Percentiles rank a stretch among this genome's conserved stretches.
Evolutionary conservation across 2,797 vertebrate species (phyloP).

Genomic region (Nannoperca australis): DNA sequence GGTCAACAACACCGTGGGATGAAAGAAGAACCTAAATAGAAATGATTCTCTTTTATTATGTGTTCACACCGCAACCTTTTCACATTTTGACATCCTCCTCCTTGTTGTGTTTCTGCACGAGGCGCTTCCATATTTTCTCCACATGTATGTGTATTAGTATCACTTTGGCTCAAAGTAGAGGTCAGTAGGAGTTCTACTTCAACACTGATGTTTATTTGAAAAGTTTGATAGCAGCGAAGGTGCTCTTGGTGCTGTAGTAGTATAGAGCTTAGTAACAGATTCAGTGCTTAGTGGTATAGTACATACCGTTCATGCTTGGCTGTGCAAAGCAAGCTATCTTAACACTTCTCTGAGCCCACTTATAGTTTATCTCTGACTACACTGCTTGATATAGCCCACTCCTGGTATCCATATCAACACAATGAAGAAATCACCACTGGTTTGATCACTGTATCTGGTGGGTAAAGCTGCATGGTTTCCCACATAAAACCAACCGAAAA

Average conservation of each 20-base stretch:
- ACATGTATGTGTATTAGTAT: neutral
- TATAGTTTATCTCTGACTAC: constrained; percentile 27
- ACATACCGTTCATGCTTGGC: constrained; percentile 29
- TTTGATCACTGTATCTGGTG: neutral
- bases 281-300: constrained; percentile 20
- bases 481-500: neutral
- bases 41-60: constrained; percentile 61
- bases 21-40: constrained; percentile 66
- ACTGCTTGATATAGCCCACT: constrained; percentile 11
- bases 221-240: constrained; percentile 12
- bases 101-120: constrained; percentile 15
- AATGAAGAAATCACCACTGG: constrained; percentile 5
- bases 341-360: constrained; percentile 15
- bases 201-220: constrained; percentile 1
- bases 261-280: constrained; percentile 27
- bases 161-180: constrained; percentile 9
- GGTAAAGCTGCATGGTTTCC: constrained; percentile 26
- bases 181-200: neutral
- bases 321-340: neutral
- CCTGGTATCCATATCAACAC: neutral
- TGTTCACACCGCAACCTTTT: constrained; percentile 52
- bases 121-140: constrained; percentile 7
- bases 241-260: constrained; percentile 13
- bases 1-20: constrained; percentile 61
- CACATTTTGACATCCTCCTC: constrained; percentile 50